Conservation (phyloP, 1,140 invertebrate species). For the Musca vetustissima region DNA sequence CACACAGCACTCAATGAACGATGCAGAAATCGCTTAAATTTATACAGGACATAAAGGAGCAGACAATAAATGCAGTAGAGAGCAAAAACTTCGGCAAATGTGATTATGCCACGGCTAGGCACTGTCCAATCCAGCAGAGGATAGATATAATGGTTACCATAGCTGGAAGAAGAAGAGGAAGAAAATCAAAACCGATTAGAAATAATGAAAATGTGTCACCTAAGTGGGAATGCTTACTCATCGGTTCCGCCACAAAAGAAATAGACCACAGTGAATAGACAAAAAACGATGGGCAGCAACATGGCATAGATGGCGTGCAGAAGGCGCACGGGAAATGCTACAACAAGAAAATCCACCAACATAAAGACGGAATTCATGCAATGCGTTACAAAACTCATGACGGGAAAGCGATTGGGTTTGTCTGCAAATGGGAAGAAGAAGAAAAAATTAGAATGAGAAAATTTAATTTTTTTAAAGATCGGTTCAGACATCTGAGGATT, state of each 20-base stretch:
- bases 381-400: conserved; percentile 72
- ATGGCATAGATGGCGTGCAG: conserved; percentile 70
- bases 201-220: background rate
- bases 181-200: conserved; percentile 1
- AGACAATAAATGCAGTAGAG: conserved; percentile 54
- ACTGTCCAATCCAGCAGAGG: conserved; percentile 69
- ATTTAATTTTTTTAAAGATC: background rate
- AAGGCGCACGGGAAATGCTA: conserved; percentile 69
- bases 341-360: conserved; percentile 70
- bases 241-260: conserved; percentile 70
- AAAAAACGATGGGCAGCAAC: conserved; percentile 64
- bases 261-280: conserved; percentile 72
- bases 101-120: conserved; percentile 56
- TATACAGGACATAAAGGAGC: conserved; percentile 38
- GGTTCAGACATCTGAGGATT: too few species aligned
- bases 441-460: conserved; percentile 1
- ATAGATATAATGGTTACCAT: conserved; percentile 67
- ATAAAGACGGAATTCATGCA: conserved; percentile 72
- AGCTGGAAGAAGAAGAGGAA: conserved; percentile 55
- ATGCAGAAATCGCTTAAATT: conserved; percentile 45
- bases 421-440: conserved; percentile 31
- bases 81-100: conserved; percentile 59
- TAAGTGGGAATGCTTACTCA: conserved; percentile 54
- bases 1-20: conserved; percentile 47
- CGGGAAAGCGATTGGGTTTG: conserved; percentile 45